A percentile compares a stretch with the other conserved stretches of the same genome.
phyloP scores from a whole-genome alignment of 1,140 invertebrate genomes.

The Drosophila pseudoananassae region DNA sequence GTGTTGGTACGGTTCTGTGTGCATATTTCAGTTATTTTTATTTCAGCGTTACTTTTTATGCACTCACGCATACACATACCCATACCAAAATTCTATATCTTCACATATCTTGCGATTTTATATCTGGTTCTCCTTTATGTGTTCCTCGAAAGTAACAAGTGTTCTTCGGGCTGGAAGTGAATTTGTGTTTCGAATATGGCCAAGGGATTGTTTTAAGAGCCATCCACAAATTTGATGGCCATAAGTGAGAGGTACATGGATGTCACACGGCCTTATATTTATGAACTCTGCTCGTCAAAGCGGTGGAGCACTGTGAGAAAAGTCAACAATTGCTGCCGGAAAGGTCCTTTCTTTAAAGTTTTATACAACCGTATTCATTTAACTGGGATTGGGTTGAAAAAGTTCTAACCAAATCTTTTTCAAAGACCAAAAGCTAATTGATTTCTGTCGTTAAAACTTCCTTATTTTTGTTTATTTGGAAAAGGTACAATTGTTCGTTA shows the following conservation, averaged over 20 bases:
- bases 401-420: not conserved
- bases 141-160: not conserved
- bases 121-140: slow-evolving; percentile 39
- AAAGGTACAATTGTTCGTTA: too few species aligned
- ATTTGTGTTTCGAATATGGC: not conserved
- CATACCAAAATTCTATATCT: slow-evolving; percentile 9
- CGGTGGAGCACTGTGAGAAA: not conserved
- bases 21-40: slow-evolving; percentile 80
- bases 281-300: too few species aligned
- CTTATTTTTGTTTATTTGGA: too few species aligned
- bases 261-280: not conserved
- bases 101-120: slow-evolving; percentile 64
- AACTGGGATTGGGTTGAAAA: slow-evolving; percentile 68
- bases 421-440: not conserved
- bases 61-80: slow-evolving; percentile 17
- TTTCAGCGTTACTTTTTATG: slow-evolving; percentile 72
- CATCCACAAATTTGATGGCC: not conserved
- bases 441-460: not conserved
- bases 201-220: not conserved
- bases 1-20: slow-evolving; percentile 45
- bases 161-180: slow-evolving; percentile 16
- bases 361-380: slow-evolving; percentile 6
- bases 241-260: not conserved
- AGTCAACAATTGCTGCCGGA: slow-evolving; percentile 48
- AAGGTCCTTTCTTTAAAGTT: not conserved